Evolutionary conservation across 2,113 vertebrate genomes (phyloP).

Genomic region (Phoxinus phoxinus): DNA sequence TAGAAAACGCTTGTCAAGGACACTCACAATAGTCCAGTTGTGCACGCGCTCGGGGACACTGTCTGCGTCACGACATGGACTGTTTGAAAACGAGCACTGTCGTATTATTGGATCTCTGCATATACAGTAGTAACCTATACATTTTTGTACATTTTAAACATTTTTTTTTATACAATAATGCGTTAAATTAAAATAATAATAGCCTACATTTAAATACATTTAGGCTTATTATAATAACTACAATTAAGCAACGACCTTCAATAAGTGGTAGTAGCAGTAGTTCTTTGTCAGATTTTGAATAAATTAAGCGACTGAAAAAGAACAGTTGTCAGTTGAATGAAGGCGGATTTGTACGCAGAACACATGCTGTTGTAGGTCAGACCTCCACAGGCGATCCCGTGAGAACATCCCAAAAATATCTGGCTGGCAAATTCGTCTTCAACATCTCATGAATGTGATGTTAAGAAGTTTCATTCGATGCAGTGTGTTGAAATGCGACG

Average conservation of each 20-base stretch:
- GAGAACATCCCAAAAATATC: constrained; percentile 64
- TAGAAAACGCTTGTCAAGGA: neutral
- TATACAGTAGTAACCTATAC: too few species aligned
- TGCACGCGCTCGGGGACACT: neutral
- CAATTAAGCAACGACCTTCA: neutral
- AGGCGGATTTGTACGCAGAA: constrained; percentile 60
- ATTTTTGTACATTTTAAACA: too few species aligned
- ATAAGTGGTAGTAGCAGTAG: neutral
- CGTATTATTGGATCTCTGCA: neutral
- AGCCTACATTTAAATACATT: too few species aligned
- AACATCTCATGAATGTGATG: neutral
- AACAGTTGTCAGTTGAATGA: constrained; percentile 37
- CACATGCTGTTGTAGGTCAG: constrained; percentile 17
- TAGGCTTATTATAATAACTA: too few species aligned
- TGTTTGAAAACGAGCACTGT: neutral
- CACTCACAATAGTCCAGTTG: neutral
- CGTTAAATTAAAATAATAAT: too few species aligned
- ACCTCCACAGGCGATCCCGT: constrained; percentile 50
- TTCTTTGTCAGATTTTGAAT: constrained; percentile 42
- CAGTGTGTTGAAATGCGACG: neutral
- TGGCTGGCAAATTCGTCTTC: constrained; percentile 20
- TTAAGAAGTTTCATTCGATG: neutral
- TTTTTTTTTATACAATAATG: too few species aligned
- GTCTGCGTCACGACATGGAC: neutral
- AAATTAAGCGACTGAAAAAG: neutral